Evolutionary conservation across 2,113 vertebrate species (phyloP).

Genomic region (Saguinus imperator): DNA sequence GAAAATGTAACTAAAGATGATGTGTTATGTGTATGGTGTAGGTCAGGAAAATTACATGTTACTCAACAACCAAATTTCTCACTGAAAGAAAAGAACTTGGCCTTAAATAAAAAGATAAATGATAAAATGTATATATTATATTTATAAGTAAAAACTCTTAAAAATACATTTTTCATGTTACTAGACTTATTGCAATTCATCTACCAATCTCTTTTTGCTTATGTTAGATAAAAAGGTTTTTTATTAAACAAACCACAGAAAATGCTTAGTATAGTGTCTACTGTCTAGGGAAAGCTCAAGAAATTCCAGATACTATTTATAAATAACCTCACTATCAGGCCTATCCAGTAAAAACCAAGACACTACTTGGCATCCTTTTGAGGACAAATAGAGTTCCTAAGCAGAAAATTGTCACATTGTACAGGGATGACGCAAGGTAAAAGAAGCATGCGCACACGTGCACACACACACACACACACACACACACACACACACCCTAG

Average conservation of each 20-base stretch:
- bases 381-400: neutral
- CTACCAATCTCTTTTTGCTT: neutral
- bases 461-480: neutral
- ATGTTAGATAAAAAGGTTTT: neutral
- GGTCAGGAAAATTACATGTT: neutral
- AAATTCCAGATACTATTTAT: neutral
- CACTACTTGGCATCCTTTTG: neutral
- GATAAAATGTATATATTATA: neutral
- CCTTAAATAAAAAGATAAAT: neutral
- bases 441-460: neutral
- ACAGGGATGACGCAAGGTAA: neutral
- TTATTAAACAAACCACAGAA: conserved; percentile 3
- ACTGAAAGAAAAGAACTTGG: neutral
- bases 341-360: neutral
- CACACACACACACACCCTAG: neutral
- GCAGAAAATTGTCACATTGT: neutral
- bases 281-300: neutral
- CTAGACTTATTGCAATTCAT: neutral
- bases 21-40: neutral
- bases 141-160: neutral
- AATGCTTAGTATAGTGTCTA: neutral
- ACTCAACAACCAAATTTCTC: neutral
- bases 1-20: conserved; percentile 4
- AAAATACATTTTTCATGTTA: neutral
- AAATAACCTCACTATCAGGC: neutral